Evolutionary conservation across 2,113 vertebrate species (phyloP).

Genomic region (Microcebus lehilahytsara): DNA sequence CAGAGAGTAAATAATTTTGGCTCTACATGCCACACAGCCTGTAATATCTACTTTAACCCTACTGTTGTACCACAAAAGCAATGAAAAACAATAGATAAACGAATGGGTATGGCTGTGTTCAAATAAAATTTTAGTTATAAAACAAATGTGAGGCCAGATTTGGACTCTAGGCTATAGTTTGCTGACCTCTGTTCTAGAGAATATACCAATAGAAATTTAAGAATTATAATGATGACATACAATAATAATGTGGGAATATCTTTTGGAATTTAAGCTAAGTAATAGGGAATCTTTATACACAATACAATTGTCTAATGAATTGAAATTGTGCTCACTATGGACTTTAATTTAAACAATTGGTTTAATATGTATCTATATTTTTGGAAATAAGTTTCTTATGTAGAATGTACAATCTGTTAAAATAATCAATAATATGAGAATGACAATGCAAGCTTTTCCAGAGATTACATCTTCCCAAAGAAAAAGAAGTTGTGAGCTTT

Average conservation of each 20-base stretch:
- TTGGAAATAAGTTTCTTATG: not conserved
- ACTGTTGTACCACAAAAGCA: not conserved
- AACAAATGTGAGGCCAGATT: not conserved
- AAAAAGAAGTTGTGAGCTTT: constrained; percentile 1
- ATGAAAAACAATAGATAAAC: not conserved
- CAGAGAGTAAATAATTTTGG: not conserved
- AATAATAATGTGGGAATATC: not conserved
- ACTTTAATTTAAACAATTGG: not conserved
- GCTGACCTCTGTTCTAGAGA: not conserved
- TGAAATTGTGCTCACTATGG: not conserved
- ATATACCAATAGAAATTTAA: not conserved
- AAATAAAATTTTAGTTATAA: not conserved
- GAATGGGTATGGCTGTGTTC: not conserved
- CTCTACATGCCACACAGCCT: not conserved
- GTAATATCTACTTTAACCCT: not conserved
- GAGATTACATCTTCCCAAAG: not conserved
- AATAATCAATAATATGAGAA: not conserved
- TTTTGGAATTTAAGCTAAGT: not conserved
- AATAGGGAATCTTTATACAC: not conserved
- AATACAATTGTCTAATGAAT: not conserved
- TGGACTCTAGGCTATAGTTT: not conserved
- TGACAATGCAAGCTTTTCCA: not conserved
- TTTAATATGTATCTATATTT: not conserved
- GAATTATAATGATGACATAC: not conserved
- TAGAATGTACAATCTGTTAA: not conserved